These are phyloP conservation scores for Brachypalpus laphriformis DNA, from an alignment of 2,888 invertebrate species.

Conservation along the genomic window DNA sequence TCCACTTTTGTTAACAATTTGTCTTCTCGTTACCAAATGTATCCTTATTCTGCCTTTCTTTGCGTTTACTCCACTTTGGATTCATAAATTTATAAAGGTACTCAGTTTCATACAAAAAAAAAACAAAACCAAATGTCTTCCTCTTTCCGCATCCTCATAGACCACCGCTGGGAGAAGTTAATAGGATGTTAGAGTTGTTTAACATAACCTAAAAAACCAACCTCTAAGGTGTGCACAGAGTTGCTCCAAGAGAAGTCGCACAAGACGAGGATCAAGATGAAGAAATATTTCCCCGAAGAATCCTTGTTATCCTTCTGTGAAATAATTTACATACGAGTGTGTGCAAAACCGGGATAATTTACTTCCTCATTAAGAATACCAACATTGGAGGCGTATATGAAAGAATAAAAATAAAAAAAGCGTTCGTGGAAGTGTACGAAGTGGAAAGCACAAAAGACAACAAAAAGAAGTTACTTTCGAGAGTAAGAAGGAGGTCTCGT, in stretches of 20 bases:
- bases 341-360: slow-evolving; percentile 43
- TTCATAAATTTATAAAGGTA: slow-evolving; percentile 36
- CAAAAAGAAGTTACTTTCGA: not conserved
- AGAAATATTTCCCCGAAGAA: slow-evolving; percentile 28
- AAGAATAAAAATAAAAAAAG: not conserved
- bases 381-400: not conserved
- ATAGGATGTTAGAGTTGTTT: slow-evolving; percentile 9
- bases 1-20: slow-evolving; percentile 4
- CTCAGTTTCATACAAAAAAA: slow-evolving; percentile 10
- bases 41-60: not conserved
- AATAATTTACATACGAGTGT: slow-evolving; percentile 36
- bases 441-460: not conserved
- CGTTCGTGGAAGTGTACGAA: not conserved
- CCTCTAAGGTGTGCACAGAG: not conserved
- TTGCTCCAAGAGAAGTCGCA: not conserved
- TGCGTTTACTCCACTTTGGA: not conserved
- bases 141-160: not conserved
- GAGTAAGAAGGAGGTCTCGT: not conserved
- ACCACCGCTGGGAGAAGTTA: slow-evolving; percentile 4
- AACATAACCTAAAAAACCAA: slow-evolving; percentile 41
- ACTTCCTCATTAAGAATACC: slow-evolving; percentile 45
- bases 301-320: slow-evolving; percentile 29
- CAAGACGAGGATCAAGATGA: slow-evolving; percentile 9
- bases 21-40: not conserved
- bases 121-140: slow-evolving; percentile 20